Evolutionary conservation across 2,888 invertebrate species (phyloP).

Genomic region (Eilema caniola): DNA sequence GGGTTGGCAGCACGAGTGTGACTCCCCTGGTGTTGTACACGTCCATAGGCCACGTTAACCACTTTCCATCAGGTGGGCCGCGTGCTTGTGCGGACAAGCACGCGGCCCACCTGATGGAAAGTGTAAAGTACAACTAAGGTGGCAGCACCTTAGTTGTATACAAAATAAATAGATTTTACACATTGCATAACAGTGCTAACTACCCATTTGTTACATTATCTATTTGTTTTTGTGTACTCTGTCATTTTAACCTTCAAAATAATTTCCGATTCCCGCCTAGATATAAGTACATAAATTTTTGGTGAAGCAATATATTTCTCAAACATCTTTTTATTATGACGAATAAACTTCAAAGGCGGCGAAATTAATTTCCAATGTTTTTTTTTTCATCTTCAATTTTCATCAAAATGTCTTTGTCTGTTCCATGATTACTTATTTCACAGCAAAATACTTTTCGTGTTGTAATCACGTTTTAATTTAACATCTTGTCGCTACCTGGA

Average conservation of each 20-base stretch:
- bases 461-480: constrained; percentile 52
- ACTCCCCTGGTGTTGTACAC: too few relatives aligned
- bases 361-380: constrained; percentile 54
- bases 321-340: constrained; percentile 50
- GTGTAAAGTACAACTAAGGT: too few relatives aligned
- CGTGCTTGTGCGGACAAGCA: too few relatives aligned
- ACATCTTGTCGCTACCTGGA: constrained; percentile 38
- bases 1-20: too few relatives aligned
- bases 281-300: not conserved
- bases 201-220: not conserved
- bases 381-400: constrained; percentile 54
- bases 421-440: constrained; percentile 57
- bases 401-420: constrained; percentile 57
- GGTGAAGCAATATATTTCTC: constrained; percentile 27
- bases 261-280: not conserved
- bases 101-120: too few relatives aligned
- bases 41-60: too few relatives aligned
- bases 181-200: not conserved
- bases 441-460: constrained; percentile 48
- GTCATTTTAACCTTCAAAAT: constrained; percentile 5
- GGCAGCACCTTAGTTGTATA: too few relatives aligned
- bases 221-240: not conserved
- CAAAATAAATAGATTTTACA: too few relatives aligned
- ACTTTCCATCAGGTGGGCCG: too few relatives aligned
- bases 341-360: constrained; percentile 52